Evolutionary conservation across 2,888 invertebrate species (phyloP).

Genomic region (Noctua fimbriata): DNA sequence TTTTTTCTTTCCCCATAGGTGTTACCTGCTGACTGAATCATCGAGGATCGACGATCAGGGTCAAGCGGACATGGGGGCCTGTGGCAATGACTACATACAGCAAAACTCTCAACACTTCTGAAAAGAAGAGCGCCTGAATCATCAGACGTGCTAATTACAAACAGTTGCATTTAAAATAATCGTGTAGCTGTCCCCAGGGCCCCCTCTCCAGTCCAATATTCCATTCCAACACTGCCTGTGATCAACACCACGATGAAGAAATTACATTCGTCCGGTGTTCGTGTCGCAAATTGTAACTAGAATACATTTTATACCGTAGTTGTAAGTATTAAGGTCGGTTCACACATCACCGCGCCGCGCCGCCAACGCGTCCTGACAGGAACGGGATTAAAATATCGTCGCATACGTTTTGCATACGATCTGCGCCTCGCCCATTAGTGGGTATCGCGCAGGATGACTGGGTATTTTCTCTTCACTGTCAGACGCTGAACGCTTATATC

Average conservation of each 20-base stretch:
- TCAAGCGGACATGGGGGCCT: conserved; percentile 67
- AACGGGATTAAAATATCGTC: conserved; percentile 64
- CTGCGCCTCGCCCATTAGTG: conserved; percentile 61
- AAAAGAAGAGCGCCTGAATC: conserved; percentile 38
- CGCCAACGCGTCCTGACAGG: conserved; percentile 53
- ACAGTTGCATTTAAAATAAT: conserved; percentile 23
- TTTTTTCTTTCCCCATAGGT: conserved; percentile 85
- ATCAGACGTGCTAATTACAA: conserved; percentile 42
- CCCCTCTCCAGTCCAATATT: conserved; percentile 71
- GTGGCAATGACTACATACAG: conserved; percentile 44
- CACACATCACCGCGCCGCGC: conserved; percentile 51
- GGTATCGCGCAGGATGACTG: conserved; percentile 55
- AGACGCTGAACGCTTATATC: conserved; percentile 53
- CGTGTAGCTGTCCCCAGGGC: conserved; percentile 24
- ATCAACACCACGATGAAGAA: conserved; percentile 84
- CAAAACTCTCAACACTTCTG: conserved; percentile 22
- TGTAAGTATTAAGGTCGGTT: conserved; percentile 65
- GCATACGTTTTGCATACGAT: conserved; percentile 67
- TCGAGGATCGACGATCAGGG: conserved; percentile 69
- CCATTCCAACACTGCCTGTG: conserved; percentile 87
- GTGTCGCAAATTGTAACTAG: conserved; percentile 81
- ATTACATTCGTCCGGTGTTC: conserved; percentile 86
- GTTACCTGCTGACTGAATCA: conserved; percentile 81
- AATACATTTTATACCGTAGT: conserved; percentile 67
- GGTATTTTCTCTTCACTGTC: conserved; percentile 61